Conservation (phyloP, 2,113 vertebrate genomes). For the Hippocampus comes region DNA sequence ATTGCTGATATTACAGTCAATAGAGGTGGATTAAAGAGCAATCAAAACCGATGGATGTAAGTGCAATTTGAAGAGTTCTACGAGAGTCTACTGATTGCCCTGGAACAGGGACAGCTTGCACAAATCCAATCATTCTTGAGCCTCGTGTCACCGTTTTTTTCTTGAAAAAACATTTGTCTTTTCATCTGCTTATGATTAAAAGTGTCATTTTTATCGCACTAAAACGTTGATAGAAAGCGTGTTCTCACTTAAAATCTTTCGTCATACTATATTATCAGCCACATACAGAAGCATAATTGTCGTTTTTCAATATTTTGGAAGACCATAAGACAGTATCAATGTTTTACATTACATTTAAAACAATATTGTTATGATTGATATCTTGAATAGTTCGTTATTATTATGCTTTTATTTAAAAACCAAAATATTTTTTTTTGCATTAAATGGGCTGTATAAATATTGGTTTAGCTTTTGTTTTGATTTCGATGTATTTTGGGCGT, state of each 20-base stretch:
- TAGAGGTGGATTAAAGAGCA: constrained; percentile 7
- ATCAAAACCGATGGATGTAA: constrained; percentile 43
- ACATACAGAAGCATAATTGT: background rate
- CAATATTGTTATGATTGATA: no score
- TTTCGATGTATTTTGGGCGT: no score
- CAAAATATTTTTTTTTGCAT: background rate
- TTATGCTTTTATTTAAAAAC: background rate
- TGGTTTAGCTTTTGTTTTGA: no score
- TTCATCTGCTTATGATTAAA: background rate
- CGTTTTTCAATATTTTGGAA: background rate
- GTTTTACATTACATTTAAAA: no score
- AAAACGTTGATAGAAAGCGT: background rate
- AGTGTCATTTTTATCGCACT: background rate
- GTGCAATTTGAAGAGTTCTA: constrained; percentile 54
- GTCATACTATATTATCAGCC: no score
- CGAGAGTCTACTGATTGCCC: background rate
- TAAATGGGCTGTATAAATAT: no score
- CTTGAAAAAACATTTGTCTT: background rate
- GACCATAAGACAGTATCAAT: no score
- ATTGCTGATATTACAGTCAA: constrained; percentile 54
- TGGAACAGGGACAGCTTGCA: background rate
- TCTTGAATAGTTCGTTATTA: no score
- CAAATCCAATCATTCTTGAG: background rate
- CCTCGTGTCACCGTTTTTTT: background rate
- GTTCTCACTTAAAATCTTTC: background rate